Conservation (phyloP, 2,797 vertebrate species). For the Platyrinchus mystaceus region DNA sequence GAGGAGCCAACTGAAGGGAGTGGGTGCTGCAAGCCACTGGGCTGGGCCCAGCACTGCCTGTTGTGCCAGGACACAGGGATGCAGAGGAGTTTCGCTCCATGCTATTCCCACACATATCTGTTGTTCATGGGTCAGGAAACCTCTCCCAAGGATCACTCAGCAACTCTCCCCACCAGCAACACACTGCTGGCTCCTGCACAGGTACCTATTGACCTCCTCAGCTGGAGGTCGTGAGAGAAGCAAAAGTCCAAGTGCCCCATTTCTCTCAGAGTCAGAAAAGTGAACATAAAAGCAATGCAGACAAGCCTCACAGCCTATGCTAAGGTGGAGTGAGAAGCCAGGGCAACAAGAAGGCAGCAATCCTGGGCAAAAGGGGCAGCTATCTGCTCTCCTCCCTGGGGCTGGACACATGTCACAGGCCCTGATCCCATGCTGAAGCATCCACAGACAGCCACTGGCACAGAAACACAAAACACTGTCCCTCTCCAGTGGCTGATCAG, state of each 20-base stretch:
- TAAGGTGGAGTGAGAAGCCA: not conserved
- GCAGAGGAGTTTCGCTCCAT: not conserved
- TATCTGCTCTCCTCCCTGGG: not conserved
- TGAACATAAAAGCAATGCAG: not conserved
- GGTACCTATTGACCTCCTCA: not conserved
- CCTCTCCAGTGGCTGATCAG: not conserved
- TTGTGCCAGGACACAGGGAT: not conserved
- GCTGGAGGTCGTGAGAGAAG: not conserved
- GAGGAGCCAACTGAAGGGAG: not conserved
- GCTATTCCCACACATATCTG: not conserved
- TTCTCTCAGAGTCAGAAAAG: not conserved
- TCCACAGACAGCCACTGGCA: not conserved
- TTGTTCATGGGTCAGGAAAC: not conserved
- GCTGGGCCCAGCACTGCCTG: fast-evolving
- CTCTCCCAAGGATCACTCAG: not conserved
- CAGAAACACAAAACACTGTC: not conserved
- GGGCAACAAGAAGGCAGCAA: not conserved
- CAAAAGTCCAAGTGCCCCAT: not conserved
- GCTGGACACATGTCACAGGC: not conserved
- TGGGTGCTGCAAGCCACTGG: not conserved
- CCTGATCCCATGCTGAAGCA: not conserved
- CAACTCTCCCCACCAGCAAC: not conserved
- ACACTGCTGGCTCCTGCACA: not conserved
- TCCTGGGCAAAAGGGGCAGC: not conserved
- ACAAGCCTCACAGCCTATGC: not conserved